Base-by-base conservation (phyloP, 2,113 vertebrate genomes). In the Cyanistes caeruleus region DNA sequence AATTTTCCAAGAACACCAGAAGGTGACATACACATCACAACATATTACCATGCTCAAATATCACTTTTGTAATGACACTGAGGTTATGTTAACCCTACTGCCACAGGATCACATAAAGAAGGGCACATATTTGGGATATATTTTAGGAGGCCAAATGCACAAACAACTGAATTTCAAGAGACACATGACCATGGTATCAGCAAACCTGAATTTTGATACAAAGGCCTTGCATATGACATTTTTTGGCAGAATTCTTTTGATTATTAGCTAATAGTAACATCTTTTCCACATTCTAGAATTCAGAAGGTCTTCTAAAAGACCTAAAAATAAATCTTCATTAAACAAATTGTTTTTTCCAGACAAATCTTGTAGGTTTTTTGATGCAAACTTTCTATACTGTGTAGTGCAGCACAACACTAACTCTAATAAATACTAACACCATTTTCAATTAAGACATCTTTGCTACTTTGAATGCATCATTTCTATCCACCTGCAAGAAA, bases 391-490 rank as follows among this genome's bases (percentile, higher is more conserved):
- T 31, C 58, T 58, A 65, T 84, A 87, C 39, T 39, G 39, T 39
- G 39, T 39, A 39, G 39, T 39, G 39, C 39, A 39, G 39, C 39
- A 39, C 39, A 39, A 39, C 39, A 39, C 39, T 39, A 39, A 39
- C 39, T 12, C 39, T 39, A 39, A 8, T 20, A 72, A 64, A 30
- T 23, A 33, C 4, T 59, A 69, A 60, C 8, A 70, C 3, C 5
- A n/a, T 37, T 41, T 64, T 68, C 15, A 76, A 11, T 52, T 68
- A 62, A 31, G 49, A 78, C 19, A 46, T 2, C 1, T 43, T 85
- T 0, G 0, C 46, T 43, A 74, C 15, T 49, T 35, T 51, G 44
- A 81, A 73, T 0, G 0, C 12, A 67, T 16, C 0, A 44, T 62
- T 93, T 83, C 52, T 75, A 14, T 35, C 20, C 35, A 67, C 37